These are phyloP conservation scores for Mormyrus lacerda DNA, from an alignment of 2,113 vertebrate species.

Conservation along the genomic window DNA sequence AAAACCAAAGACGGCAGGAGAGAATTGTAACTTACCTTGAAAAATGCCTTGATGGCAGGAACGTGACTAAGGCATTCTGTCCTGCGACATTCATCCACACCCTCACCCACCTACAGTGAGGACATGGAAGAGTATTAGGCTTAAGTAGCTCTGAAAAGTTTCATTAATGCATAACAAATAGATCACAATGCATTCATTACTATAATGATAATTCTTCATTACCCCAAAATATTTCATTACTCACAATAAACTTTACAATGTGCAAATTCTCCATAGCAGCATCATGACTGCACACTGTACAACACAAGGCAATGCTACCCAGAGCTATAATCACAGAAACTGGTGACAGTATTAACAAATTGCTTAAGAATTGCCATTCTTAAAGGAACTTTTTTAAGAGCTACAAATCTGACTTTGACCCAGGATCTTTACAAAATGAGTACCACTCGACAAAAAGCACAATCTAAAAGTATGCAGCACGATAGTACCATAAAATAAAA, in stretches of 20 bases:
- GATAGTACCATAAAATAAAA: neutral
- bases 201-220: neutral
- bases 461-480: neutral
- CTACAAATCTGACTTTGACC: neutral
- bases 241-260: neutral
- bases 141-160: neutral
- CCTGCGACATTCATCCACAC: constrained; percentile 34
- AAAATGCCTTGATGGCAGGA: constrained; percentile 48
- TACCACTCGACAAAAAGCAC: neutral
- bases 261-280: neutral
- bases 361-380: neutral
- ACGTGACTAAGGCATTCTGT: constrained; percentile 39
- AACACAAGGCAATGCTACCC: neutral
- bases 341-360: neutral
- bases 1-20: neutral
- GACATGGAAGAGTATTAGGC: neutral
- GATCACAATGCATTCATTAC: neutral
- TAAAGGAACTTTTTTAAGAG: neutral
- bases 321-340: neutral
- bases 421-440: neutral
- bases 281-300: neutral
- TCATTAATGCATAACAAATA: neutral
- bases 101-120: constrained; percentile 46
- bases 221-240: neutral
- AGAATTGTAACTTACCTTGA: constrained; percentile 40